phyloP scores from a whole-genome alignment of 1,140 invertebrate species.

The Drosophila biarmipes region DNA sequence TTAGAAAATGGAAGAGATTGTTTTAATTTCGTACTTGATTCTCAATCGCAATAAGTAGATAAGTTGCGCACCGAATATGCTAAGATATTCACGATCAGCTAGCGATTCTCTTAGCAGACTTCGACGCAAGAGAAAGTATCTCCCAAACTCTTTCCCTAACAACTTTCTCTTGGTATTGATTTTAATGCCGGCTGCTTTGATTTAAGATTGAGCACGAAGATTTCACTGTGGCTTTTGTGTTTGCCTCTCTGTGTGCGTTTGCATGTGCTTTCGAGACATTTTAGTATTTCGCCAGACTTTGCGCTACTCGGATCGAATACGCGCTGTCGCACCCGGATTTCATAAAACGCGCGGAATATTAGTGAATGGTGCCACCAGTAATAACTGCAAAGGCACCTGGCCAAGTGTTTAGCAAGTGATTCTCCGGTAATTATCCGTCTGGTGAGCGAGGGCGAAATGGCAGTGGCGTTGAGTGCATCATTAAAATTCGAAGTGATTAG shows the following conservation, averaged over 20 bases:
- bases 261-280: constrained; percentile 30
- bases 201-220: constrained; percentile 54
- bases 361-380: constrained; percentile 8
- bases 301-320: constrained; percentile 39
- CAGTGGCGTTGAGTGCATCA: constrained; percentile 11
- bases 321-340: constrained; percentile 12
- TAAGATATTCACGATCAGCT: constrained; percentile 2
- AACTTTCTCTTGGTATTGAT: constrained; percentile 41
- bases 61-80: background rate
- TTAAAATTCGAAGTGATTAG: constrained; percentile 44
- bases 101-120: constrained; percentile 11
- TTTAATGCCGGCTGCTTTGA: constrained; percentile 51
- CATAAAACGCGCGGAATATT: constrained; percentile 5
- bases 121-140: constrained; percentile 8
- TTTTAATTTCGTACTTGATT: too few species aligned
- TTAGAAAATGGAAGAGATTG: too few species aligned
- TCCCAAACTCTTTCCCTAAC: background rate
- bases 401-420: constrained; percentile 26
- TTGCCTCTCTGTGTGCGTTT: constrained; percentile 36
- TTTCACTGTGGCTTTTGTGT: constrained; percentile 21
- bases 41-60: too few species aligned
- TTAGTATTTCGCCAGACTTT: constrained; percentile 59
- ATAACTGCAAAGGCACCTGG: constrained; percentile 24
- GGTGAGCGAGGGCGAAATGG: background rate
- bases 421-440: constrained; percentile 1